Evolutionary conservation across 2,113 vertebrate genomes (phyloP).

Genomic region (Charina bottae): DNA sequence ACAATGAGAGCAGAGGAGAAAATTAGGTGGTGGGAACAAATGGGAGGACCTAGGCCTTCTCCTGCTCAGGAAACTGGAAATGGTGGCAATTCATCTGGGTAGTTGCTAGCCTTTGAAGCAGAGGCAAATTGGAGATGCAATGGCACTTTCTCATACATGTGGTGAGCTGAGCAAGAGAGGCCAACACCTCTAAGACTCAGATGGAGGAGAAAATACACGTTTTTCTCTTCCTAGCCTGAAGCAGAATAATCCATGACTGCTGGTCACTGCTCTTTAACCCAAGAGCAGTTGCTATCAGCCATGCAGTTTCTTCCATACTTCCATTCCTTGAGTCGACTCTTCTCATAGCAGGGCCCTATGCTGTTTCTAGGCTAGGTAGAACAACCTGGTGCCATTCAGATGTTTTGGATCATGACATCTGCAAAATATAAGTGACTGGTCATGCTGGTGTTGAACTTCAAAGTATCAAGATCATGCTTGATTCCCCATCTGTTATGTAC

Average conservation of each 20-base stretch:
- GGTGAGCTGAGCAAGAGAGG: background rate
- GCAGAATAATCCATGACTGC: background rate
- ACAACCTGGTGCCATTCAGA: background rate
- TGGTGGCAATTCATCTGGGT: background rate
- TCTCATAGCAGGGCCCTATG: background rate
- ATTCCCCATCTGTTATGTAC: background rate
- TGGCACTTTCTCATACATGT: background rate
- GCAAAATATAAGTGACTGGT: background rate
- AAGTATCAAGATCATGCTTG: background rate
- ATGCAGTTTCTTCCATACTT: background rate
- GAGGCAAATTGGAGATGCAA: background rate
- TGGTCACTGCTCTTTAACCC: background rate
- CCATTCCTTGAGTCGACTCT: background rate
- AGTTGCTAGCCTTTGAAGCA: background rate
- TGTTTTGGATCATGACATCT: background rate
- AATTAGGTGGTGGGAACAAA: background rate
- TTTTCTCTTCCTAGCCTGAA: background rate
- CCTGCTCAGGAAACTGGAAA: background rate
- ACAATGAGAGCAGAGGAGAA: background rate
- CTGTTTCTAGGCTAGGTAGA: background rate
- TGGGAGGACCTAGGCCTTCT: background rate
- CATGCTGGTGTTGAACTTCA: background rate
- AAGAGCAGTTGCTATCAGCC: background rate
- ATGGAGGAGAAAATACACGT: background rate
- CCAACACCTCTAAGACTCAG: background rate